Base-by-base conservation (phyloP, 2,797 vertebrate genomes). In the Poeciliopsis gracilis region DNA sequence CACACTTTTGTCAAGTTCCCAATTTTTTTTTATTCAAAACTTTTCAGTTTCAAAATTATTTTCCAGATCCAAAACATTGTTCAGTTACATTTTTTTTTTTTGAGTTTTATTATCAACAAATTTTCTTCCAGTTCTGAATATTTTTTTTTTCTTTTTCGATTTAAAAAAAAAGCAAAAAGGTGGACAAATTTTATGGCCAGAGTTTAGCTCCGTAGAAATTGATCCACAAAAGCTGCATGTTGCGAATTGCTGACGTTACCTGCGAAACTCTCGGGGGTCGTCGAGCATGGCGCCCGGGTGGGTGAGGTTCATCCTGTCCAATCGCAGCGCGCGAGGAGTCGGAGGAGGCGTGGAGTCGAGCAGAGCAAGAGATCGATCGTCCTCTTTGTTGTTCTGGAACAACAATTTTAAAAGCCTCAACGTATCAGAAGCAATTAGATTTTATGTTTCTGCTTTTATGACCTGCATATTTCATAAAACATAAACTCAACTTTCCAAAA, bases 301-400 rank as follows among this genome's bases (percentile, higher is more conserved):
- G 77, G 97, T 97, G 84, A 97, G 97, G 20, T 96, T 94, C 96
- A 97, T 97, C 76, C 97, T 94, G 87, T 98, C 97, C 77, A 97
- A 81, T 51, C 97, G 96, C 77, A 97, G 94, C 0, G 96, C 96
- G 0, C 97, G 96, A 43, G 97, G 97, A 16, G 97, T 97, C 23
- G 96, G 94, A 0, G 97, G 97, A 73, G 97, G 96, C 41, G 96
- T 95, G 0, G 97, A 96, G 86, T 98, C 97, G 2, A 97, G 95
- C 12, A 97, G 94, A 25, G 97, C 96, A 53, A 96, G 94, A 9
- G 97, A 93, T 63, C 96, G 96, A 10, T 98, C 97, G 0, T 98
- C 97, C 0, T 98, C 97, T 91, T 96, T 97, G 78, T 94, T 97
- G 92, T 97, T 97, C 96, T 97, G 88, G 10, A 84, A 84, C 20